Evolutionary conservation across 2,797 vertebrate genomes (phyloP), one percentile per base, ranked within the genome.

Genomic region (Eremophila alpestris): DNA sequence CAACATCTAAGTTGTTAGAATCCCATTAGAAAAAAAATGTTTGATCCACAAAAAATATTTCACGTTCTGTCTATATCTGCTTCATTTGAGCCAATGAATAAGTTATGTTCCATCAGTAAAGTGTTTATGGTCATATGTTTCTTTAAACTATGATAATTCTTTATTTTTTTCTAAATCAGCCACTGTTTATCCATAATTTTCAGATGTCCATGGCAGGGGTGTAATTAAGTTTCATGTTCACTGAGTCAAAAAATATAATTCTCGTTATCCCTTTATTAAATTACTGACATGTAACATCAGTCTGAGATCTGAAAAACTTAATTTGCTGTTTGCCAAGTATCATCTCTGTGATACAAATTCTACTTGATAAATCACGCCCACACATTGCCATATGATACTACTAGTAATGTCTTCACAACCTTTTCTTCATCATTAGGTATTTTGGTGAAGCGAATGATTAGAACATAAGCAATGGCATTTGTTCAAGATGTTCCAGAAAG

Each of bases 391-490:
- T 94, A 75, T 64, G 62, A 91, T 86, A 58, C 58, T 89, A 67
- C 16, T 65, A 91, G 63, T n/a, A 36, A 45, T 79, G 29, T 48
- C 48, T 88, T 78, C 46, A 49, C 43, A 91, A 83, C 15, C 10
- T 77, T 87, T 90, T 63, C 54, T 32, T 73, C 56, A 70, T 74
- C 15, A 0, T 80, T 87, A 73, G 22, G 65, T 90, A 62, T 41
- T 94, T 77, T 49, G 43, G 43, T 65, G 38, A 79, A 94, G 38
- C 34, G 76, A 93, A 76, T 79, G 77, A 76, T 90, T 46, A 86
- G 80, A 93, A 77, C 52, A 79, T 76, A 93, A 90, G 70, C 36
- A 74, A 67, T 60, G 51, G n/a, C 90, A 92, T 82, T 87, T 89
- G 67, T 64, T 89, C 83, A 94, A 91, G 67, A 79, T 58, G 27